A percentile compares a stretch with the other conserved stretches of the same genome.
Evolutionary conservation across 2,797 vertebrate species (phyloP).

Genomic region (Paramormyrops hopkinsi): DNA sequence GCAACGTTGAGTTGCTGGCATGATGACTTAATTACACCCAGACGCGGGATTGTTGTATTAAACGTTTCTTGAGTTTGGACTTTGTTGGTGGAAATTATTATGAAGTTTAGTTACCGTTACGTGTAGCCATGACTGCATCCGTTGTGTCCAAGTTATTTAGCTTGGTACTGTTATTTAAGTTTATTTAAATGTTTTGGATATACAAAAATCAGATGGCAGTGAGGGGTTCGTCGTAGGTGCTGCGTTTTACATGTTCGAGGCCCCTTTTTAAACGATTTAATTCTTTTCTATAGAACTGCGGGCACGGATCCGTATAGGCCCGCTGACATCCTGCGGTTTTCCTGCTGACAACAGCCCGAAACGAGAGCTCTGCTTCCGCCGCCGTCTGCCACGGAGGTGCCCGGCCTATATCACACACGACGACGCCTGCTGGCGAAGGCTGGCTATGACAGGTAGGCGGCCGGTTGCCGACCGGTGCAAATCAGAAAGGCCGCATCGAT

Average conservation of each 20-base stretch:
- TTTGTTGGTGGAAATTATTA: neutral
- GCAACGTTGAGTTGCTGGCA: neutral
- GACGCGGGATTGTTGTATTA: neutral
- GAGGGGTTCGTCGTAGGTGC: neutral
- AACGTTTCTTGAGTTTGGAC: neutral
- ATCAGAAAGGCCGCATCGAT: neutral
- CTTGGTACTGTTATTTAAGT: neutral
- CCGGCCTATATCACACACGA: neutral
- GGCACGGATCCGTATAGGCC: neutral
- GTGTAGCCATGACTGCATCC: neutral
- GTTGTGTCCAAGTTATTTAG: neutral
- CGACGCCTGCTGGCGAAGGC: slow-evolving; percentile 15
- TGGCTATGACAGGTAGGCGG: slow-evolving; percentile 19
- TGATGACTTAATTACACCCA: neutral
- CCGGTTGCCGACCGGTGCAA: neutral
- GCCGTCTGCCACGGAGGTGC: neutral
- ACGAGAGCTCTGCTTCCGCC: neutral
- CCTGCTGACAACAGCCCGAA: slow-evolving; percentile 5
- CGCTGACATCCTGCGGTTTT: slow-evolving; percentile 15
- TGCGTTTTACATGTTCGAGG: neutral
- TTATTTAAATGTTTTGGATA: neutral
- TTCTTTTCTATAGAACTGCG: neutral
- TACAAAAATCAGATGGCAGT: neutral
- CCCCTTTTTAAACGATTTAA: neutral
- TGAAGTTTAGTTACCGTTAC: neutral